Conservation (phyloP, 2,797 vertebrate species). For the Tragelaphus eurycerus region DNA sequence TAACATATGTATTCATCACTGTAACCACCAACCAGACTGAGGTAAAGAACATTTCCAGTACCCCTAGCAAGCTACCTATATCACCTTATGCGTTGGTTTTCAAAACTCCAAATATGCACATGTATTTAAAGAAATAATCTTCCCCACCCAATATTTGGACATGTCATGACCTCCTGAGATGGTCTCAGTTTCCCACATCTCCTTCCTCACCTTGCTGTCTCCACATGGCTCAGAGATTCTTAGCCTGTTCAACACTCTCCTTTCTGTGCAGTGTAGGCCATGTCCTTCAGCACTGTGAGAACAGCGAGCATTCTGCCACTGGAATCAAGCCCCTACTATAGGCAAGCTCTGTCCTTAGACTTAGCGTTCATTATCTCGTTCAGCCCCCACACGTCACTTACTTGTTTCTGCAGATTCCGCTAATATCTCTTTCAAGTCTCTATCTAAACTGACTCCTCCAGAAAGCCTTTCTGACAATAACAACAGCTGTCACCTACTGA, state of each 20-base stretch:
- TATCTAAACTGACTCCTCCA: neutral
- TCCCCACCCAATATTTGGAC: neutral
- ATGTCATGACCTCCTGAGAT: neutral
- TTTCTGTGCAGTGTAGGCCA: neutral
- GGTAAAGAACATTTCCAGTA: neutral
- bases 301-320: accelerated
- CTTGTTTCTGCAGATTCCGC: neutral
- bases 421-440: neutral
- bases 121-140: neutral
- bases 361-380: neutral
- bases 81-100: neutral
- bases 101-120: neutral
- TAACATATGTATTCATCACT: neutral
- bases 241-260: neutral
- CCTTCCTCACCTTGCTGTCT: neutral
- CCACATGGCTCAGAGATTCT: neutral
- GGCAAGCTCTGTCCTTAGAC: neutral
- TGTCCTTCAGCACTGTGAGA: neutral
- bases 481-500: neutral
- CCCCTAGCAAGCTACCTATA: neutral
- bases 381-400: neutral
- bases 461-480: neutral
- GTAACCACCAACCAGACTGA: neutral
- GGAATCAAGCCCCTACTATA: neutral
- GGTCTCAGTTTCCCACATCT: neutral